Evolutionary conservation across 1,140 invertebrate species (phyloP).

Genomic region (Achroia grisella): DNA sequence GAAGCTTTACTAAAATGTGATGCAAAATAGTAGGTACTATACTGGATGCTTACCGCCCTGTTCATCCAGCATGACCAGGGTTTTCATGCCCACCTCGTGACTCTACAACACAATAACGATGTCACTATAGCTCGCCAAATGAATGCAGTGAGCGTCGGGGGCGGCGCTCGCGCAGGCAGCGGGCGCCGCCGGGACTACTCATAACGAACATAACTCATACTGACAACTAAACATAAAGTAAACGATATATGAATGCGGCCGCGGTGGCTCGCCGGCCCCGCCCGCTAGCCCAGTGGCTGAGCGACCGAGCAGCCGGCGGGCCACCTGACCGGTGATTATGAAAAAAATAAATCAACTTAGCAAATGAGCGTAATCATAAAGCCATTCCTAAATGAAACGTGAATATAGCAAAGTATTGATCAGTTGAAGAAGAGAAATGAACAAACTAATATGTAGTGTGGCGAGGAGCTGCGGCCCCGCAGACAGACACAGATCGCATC

Average conservation of each 20-base stretch:
- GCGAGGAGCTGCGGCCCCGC: slow-evolving; percentile 53
- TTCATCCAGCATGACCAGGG: slow-evolving; percentile 95
- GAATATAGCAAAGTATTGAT: slow-evolving; percentile 56
- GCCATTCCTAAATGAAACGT: slow-evolving; percentile 65
- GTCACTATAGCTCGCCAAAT: slow-evolving; percentile 72
- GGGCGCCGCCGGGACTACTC: slow-evolving; percentile 46
- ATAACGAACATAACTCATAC: slow-evolving; percentile 55
- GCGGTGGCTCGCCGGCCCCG: slow-evolving; percentile 25
- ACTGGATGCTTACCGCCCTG: slow-evolving; percentile 91
- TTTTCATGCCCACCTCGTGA: slow-evolving; percentile 95
- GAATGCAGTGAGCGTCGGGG: slow-evolving; percentile 45
- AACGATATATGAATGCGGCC: slow-evolving; percentile 51
- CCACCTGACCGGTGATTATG: slow-evolving; percentile 32
- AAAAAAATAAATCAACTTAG: slow-evolving; percentile 47
- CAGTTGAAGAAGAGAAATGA: slow-evolving; percentile 49
- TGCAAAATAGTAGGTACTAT: slow-evolving; percentile 60
- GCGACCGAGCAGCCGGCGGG: slow-evolving; percentile 16
- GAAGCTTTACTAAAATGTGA: slow-evolving; percentile 67
- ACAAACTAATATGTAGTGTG: slow-evolving; percentile 54
- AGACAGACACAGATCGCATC: slow-evolving; percentile 56
- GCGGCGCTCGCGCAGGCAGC: slow-evolving; percentile 33
- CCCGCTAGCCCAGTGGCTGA: no score
- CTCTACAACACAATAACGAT: slow-evolving; percentile 85
- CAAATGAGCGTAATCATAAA: slow-evolving; percentile 59
- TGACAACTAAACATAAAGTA: slow-evolving; percentile 61